Evolutionary conservation across 1,140 invertebrate species (phyloP), one percentile per base, ranked within the genome.

Genomic region (Drosophila truncata): DNA sequence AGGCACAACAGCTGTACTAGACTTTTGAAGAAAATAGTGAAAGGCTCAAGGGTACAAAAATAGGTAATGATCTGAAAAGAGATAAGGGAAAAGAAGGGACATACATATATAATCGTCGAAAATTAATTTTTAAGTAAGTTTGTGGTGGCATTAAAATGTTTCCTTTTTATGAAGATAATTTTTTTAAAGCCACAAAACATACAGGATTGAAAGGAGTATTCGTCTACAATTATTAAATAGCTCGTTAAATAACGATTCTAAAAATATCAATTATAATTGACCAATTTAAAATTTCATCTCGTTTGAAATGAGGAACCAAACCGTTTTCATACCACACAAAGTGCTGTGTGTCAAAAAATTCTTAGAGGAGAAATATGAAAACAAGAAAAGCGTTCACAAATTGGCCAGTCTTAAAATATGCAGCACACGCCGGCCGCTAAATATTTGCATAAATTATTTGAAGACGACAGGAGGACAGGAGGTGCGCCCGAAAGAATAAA

Each of bases 361-460:
- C 9, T 9, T 18, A 35, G 16, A 47, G 23, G 20, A 23, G 11
- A 23, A 61, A 72, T 54, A 52, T 11, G 9, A n/a, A 31, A 37
- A 35, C 9, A 61, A 54, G n/a, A 39, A 39, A 50, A 76, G 4
- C 41, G 20, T 44, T 25, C 14, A 65, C 62, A 33, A 87, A 83
- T 88, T 87, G 77, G 72, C 72, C 84, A 41, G 54, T 33, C 41
- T 47, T 60, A 85, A 85, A 69, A 67, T 82, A 65, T 87, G 77
- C 76, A 67, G 44, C 47, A 58, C 73, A 73, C 59, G 80, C 50
- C 65, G 62, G 65, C 69, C 77, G 65, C 74, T 78, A 74, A 88
- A 81, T 90, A 88, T 88, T 88, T 90, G 73, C 85, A 88, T 88
- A 88, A 88, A 88, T 88, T 90, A 88, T 90, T 78, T 71, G 47